Conservation (phyloP, 2,797 vertebrate species). For the Lagorchestes hirsutus region DNA sequence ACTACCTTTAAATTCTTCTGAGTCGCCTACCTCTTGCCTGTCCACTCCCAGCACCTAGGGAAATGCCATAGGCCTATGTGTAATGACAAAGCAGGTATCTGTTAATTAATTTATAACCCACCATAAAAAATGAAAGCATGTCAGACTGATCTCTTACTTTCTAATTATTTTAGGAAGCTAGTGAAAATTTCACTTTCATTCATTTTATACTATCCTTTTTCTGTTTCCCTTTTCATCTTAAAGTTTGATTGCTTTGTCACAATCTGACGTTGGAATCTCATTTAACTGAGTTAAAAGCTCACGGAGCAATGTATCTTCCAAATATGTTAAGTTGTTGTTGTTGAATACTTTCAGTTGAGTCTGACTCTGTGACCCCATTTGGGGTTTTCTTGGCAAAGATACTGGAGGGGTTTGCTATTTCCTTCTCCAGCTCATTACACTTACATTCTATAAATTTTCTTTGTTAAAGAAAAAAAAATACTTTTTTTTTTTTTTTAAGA, state of each 20-base stretch:
- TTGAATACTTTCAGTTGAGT: not conserved
- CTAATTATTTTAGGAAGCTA: not conserved
- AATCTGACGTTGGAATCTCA: not conserved
- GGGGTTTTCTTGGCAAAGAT: not conserved
- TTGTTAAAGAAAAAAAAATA: conserved; percentile 18
- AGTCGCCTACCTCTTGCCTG: not conserved
- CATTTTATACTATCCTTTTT: not conserved
- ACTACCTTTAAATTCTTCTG: not conserved
- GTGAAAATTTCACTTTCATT: conserved; percentile 27
- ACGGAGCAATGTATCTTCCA: not conserved
- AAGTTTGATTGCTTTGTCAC: not conserved
- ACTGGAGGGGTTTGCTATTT: not conserved
- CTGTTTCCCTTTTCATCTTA: not conserved
- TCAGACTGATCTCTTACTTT: not conserved
- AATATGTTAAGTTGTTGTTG: not conserved
- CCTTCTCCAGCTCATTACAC: not conserved
- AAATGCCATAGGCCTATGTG: not conserved
- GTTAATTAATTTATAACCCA: not conserved
- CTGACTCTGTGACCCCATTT: not conserved
- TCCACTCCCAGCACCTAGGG: not conserved
- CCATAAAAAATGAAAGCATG: not conserved
- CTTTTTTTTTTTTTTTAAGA: not conserved
- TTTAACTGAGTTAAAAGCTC: not conserved
- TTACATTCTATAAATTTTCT: not conserved
- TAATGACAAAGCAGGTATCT: not conserved